Conservation (phyloP, 1,140 invertebrate genomes). For the Onthophagus taurus region DNA sequence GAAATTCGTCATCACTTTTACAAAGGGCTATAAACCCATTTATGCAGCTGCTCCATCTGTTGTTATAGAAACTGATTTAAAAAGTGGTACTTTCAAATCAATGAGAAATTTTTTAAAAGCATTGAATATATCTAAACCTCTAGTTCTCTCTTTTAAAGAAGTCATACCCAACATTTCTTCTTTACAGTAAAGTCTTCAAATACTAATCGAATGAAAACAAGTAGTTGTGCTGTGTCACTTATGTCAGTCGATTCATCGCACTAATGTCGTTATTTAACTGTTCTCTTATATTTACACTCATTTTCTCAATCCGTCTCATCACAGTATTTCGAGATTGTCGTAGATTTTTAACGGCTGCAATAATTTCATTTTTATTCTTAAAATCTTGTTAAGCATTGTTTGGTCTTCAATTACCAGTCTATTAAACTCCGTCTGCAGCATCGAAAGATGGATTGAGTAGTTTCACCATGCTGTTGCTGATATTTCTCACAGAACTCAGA, state of each 20-base stretch:
- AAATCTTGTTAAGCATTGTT: constrained; percentile 6
- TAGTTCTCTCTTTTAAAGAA: neutral
- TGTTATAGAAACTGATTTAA: constrained; percentile 31
- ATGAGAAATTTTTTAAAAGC: constrained; percentile 1
- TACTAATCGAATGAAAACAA: constrained; percentile 3
- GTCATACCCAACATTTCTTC: constrained; percentile 1
- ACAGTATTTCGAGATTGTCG: constrained; percentile 15
- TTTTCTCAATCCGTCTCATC: constrained; percentile 17
- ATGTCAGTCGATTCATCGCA: constrained; percentile 17
- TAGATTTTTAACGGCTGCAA: constrained; percentile 13
- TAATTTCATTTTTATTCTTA: constrained; percentile 16
- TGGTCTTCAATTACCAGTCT: no score
- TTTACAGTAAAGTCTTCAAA: constrained; percentile 2
- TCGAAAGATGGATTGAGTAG: no score
- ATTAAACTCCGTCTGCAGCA: no score
- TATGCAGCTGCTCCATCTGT: constrained; percentile 27
- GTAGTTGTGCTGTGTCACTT: constrained; percentile 9
- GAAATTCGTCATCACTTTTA: constrained; percentile 26
- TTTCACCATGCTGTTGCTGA: no score
- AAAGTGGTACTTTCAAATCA: constrained; percentile 22
- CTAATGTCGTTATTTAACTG: constrained; percentile 17
- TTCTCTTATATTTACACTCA: constrained; percentile 8
- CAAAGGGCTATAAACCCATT: constrained; percentile 26
- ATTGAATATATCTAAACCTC: constrained; percentile 9
- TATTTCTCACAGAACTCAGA: no score